Percentiles rank a stretch among this genome's conserved stretches.
Evolutionary conservation across 2,888 invertebrate species (phyloP).

Genomic region (Drosophila demipolita): DNA sequence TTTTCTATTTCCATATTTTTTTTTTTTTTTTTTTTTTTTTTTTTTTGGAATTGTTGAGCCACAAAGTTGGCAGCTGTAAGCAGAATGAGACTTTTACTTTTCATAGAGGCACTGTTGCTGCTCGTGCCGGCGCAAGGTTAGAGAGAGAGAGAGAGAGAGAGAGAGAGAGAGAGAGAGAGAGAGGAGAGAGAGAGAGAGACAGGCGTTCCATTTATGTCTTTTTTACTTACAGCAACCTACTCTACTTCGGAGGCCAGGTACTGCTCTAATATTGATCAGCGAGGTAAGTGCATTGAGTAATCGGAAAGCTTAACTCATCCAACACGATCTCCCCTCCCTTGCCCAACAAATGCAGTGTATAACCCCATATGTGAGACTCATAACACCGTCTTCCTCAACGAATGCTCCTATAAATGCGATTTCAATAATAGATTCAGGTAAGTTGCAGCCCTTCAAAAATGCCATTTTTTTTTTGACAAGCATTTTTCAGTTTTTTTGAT

Average conservation of each 20-base stretch:
- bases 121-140: conserved; percentile 4
- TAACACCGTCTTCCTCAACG: not conserved
- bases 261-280: conserved; percentile 11
- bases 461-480: not conserved
- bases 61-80: conserved; percentile 32
- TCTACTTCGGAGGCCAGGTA: conserved; percentile 22
- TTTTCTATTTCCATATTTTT: not conserved
- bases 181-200: not conserved
- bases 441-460: too few species aligned
- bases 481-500: not conserved
- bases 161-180: not conserved
- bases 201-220: not conserved
- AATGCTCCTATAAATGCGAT: not conserved
- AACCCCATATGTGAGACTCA: not conserved
- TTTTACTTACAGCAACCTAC: conserved; percentile 19
- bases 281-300: conserved; percentile 21
- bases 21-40: not conserved
- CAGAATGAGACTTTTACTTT: conserved; percentile 66
- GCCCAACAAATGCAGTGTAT: not conserved
- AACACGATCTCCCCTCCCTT: not conserved
- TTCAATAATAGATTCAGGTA: not conserved
- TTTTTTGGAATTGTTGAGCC: conserved; percentile 2
- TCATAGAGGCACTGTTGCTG: conserved; percentile 25
- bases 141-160: not conserved
- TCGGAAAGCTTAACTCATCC: not conserved